Evolutionary conservation across 1,140 invertebrate species (phyloP).

Genomic region (Diuraphis noxia): DNA sequence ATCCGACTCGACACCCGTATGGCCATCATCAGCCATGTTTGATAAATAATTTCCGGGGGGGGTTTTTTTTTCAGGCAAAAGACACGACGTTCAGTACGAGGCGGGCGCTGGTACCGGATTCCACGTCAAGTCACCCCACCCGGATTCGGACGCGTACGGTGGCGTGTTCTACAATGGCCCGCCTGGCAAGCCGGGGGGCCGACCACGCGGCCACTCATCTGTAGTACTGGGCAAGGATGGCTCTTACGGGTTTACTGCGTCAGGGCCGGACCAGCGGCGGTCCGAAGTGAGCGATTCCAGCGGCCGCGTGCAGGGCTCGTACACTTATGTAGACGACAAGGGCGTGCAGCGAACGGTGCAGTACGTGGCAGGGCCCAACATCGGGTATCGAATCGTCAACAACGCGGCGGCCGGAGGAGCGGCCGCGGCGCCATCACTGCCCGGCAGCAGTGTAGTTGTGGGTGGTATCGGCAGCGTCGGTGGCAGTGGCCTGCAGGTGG

Average conservation of each 20-base stretch:
- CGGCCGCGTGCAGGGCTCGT: constrained; percentile 72
- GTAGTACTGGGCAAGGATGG: constrained; percentile 67
- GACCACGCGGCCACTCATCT: constrained; percentile 65
- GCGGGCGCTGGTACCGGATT: constrained; percentile 73
- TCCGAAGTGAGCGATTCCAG: constrained; percentile 71
- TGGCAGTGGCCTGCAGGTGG: neutral
- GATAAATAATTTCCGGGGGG: too few relatives aligned
- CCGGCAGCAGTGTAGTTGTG: constrained; percentile 54
- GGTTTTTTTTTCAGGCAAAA: constrained; percentile 61
- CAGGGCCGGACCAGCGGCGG: constrained; percentile 71
- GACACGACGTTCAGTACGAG: constrained; percentile 72
- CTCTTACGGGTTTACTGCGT: constrained; percentile 70
- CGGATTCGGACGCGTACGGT: constrained; percentile 63
- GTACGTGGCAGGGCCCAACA: constrained; percentile 74
- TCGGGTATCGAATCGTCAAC: constrained; percentile 72
- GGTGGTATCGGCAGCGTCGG: constrained; percentile 54
- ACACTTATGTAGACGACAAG: constrained; percentile 75
- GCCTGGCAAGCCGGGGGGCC: constrained; percentile 61
- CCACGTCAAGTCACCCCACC: constrained; percentile 70
- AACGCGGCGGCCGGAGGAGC: constrained; percentile 62
- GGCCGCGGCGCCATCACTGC: constrained; percentile 53
- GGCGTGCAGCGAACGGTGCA: constrained; percentile 72
- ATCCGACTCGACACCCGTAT: too few relatives aligned
- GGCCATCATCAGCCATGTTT: too few relatives aligned
- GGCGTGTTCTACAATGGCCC: constrained; percentile 64